Base-by-base conservation (phyloP, 2,888 invertebrate genomes). In the Chloroclysta siterata region DNA sequence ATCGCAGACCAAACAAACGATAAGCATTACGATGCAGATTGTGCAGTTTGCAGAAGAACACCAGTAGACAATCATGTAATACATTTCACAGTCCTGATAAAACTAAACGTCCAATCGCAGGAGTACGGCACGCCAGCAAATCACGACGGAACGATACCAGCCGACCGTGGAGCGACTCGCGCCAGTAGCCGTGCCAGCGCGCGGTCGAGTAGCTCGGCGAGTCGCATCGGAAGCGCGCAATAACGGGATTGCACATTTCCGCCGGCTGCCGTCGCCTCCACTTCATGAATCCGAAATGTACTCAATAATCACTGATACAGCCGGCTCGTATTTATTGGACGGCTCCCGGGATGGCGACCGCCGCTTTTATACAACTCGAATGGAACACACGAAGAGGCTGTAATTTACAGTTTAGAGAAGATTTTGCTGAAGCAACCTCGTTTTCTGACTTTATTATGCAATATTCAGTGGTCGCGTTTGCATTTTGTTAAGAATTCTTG, bases 161-260 rank as follows among this genome's bases (percentile, higher is more conserved):
- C 57, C 29, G 52, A 39, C 59, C 22, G n/a, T 22, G 44, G 13
- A 4, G 8, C 54, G 46, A 50, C 54, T 36, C 10, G 50, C 29
- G 39, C 60, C 39, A 39, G 53, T 39, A 50, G 53, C 52, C 17
- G 22, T 2, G 58, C 44, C n/a, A 52, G 59, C 39, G 11, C 39
- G 41, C n/a, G 33, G 54, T 51, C 56, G 10, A 62, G 56, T 52
- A 10, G 36, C 28, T 41, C 1, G 36, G 51, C 51, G 39, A 53
- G 52, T n/a, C 46, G 50, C 28, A 47, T 41, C 69, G 74, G 73
- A 72, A 72, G 73, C 72, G 60, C 46, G 76, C 77, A 80, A 83
- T 79, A 80, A 77, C 77, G 74, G 56, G 76, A 83, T 77, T 77
- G 81, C 74, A 79, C 77, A 78, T 77, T 79, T 79, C 79, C 79